Conservation (phyloP, 1,140 invertebrate genomes). For the Drosophila ambigua region DNA sequence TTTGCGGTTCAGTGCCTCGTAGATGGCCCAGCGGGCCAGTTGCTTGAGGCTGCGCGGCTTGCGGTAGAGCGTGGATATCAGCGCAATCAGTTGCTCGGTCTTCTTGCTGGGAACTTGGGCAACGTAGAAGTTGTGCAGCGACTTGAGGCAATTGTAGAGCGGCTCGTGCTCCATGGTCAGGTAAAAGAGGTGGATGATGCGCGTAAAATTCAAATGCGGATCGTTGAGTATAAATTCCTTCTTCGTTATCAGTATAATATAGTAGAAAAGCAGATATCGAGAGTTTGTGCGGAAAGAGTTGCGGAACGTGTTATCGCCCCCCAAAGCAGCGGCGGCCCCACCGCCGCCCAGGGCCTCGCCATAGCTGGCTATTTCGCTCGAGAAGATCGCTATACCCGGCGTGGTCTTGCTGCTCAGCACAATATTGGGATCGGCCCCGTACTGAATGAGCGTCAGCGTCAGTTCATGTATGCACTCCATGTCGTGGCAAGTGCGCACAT, state of each 20-base stretch:
- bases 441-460: slow-evolving; percentile 87
- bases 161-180: slow-evolving; percentile 88
- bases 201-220: slow-evolving; percentile 86
- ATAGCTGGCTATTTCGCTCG: slow-evolving; percentile 78
- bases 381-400: slow-evolving; percentile 79
- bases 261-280: slow-evolving; percentile 88
- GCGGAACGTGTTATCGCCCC: slow-evolving; percentile 80
- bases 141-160: slow-evolving; percentile 87
- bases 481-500: slow-evolving; percentile 87
- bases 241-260: slow-evolving; percentile 87
- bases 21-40: slow-evolving; percentile 87
- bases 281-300: slow-evolving; percentile 87
- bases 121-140: slow-evolving; percentile 87
- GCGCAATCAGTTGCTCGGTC: slow-evolving; percentile 86
- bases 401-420: slow-evolving; percentile 85
- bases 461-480: slow-evolving; percentile 89
- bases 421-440: slow-evolving; percentile 88
- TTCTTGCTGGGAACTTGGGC: slow-evolving; percentile 87
- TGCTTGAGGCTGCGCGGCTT: slow-evolving; percentile 88
- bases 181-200: slow-evolving; percentile 88
- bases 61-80: slow-evolving; percentile 87
- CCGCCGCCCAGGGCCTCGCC: slow-evolving; percentile 58
- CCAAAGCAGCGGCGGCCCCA: slow-evolving; percentile 12
- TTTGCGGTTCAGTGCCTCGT: slow-evolving; percentile 86
- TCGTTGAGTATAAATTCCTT: slow-evolving; percentile 89